These are phyloP conservation scores for Peromyscus eremicus DNA, from an alignment of 2,797 vertebrate genomes.

Conservation along the genomic window DNA sequence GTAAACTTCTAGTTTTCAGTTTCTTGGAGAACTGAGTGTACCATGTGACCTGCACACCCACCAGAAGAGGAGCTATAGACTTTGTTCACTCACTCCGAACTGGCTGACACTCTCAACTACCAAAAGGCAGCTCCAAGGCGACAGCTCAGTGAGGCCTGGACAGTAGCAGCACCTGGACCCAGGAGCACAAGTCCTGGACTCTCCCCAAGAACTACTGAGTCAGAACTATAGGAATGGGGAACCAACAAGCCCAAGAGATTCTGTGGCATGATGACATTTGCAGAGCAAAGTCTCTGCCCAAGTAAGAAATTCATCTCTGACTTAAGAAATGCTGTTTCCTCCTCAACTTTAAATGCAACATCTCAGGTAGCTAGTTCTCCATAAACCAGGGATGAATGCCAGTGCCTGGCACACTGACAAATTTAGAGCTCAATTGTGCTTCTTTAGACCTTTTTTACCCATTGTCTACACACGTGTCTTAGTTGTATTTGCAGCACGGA, in stretches of 20 bases:
- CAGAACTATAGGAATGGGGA: background rate
- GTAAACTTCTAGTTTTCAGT: background rate
- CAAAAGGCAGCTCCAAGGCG: background rate
- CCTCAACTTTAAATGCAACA: conserved; percentile 49
- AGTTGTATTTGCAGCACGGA: conserved; percentile 92
- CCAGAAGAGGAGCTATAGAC: conserved; percentile 52
- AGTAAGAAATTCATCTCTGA: background rate
- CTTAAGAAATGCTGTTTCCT: background rate
- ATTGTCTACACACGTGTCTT: conserved; percentile 91
- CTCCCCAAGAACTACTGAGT: background rate
- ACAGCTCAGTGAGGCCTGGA: background rate
- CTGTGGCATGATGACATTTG: background rate
- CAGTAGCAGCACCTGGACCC: background rate
- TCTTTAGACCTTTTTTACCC: conserved; percentile 88
- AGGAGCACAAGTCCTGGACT: background rate
- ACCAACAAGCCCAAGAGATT: background rate
- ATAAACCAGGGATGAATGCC: conserved; percentile 36
- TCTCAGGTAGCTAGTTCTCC: background rate
- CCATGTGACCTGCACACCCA: background rate
- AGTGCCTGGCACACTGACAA: conserved; percentile 61
- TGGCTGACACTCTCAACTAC: background rate
- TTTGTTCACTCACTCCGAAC: conserved; percentile 25
- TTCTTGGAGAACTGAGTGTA: conserved; percentile 11
- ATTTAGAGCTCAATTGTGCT: conserved; percentile 73
- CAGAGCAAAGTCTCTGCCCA: conserved; percentile 28